A percentile compares a stretch with the other conserved stretches of the same genome.
Evolutionary conservation across 2,888 invertebrate genomes (phyloP).

Genomic region (Amiota mariae): DNA sequence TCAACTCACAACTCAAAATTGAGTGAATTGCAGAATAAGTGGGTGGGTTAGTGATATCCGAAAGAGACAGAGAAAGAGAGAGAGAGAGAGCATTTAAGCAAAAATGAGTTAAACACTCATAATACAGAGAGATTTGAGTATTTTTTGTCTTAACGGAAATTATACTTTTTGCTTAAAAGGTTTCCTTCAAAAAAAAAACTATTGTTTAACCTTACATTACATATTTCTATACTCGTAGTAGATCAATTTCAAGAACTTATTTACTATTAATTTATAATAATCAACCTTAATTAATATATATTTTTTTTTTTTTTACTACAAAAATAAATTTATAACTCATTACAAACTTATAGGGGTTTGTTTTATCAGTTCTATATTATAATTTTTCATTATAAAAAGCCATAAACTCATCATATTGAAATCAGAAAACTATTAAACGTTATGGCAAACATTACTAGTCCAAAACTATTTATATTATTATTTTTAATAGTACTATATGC

Average conservation of each 20-base stretch:
- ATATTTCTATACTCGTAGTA: too few species aligned
- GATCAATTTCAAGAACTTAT: too few species aligned
- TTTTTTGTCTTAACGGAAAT: too few species aligned
- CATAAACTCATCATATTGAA: neutral
- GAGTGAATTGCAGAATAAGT: conserved; percentile 5
- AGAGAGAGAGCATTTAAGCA: conserved; percentile 20
- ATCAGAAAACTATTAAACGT: neutral
- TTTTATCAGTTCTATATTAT: too few species aligned
- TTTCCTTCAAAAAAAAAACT: too few species aligned
- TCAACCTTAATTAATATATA: too few species aligned
- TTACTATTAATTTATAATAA: too few species aligned
- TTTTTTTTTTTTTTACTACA: too few species aligned
- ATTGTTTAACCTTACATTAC: too few species aligned
- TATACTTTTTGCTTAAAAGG: too few species aligned
- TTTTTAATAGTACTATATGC: neutral
- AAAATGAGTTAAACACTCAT: neutral
- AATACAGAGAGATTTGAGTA: too few species aligned
- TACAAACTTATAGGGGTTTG: conserved; percentile 38
- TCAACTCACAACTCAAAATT: conserved; percentile 32
- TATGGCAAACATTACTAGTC: conserved; percentile 33
- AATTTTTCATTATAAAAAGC: conserved; percentile 35
- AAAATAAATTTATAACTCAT: neutral
- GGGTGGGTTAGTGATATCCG: neutral
- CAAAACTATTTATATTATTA: neutral
- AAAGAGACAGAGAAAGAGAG: too few species aligned